phyloP scores from a whole-genome alignment of 1,140 invertebrate species.

The Anadara kagoshimensis region DNA sequence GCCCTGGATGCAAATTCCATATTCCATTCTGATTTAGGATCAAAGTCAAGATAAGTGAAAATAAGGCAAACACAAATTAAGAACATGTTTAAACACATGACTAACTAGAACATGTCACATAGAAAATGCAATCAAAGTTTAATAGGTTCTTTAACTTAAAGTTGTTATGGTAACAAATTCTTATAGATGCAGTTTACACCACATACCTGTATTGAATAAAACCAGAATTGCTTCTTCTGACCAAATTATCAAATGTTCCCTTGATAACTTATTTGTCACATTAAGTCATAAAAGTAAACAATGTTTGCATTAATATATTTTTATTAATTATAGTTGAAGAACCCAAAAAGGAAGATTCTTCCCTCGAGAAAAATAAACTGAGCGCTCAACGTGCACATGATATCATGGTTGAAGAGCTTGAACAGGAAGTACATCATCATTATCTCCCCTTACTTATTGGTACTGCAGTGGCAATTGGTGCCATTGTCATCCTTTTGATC shows the following conservation, averaged over 20 bases:
- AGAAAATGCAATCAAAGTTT: too few species aligned
- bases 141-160: too few species aligned
- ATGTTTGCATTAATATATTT: not conserved
- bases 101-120: constrained; percentile 4
- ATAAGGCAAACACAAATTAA: too few species aligned
- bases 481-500: constrained; percentile 28
- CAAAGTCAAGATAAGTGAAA: too few species aligned
- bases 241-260: too few species aligned
- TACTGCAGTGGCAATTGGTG: constrained; percentile 33
- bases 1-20: too few species aligned
- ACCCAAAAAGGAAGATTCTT: not conserved
- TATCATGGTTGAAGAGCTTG: constrained; percentile 18
- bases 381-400: constrained; percentile 4
- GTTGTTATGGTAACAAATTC: too few species aligned
- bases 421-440: constrained; percentile 26
- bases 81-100: constrained; percentile 17
- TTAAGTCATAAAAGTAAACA: not conserved
- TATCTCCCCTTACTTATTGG: constrained; percentile 38
- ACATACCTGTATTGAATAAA: too few species aligned
- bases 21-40: too few species aligned
- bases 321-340: not conserved
- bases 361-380: not conserved
- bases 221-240: too few species aligned
- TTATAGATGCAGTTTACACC: too few species aligned
- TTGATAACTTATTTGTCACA: not conserved